Percentiles rank a stretch among this genome's conserved stretches.
Evolutionary conservation across 2,113 vertebrate genomes (phyloP).

Genomic region (Poeciliopsis prolifica): DNA sequence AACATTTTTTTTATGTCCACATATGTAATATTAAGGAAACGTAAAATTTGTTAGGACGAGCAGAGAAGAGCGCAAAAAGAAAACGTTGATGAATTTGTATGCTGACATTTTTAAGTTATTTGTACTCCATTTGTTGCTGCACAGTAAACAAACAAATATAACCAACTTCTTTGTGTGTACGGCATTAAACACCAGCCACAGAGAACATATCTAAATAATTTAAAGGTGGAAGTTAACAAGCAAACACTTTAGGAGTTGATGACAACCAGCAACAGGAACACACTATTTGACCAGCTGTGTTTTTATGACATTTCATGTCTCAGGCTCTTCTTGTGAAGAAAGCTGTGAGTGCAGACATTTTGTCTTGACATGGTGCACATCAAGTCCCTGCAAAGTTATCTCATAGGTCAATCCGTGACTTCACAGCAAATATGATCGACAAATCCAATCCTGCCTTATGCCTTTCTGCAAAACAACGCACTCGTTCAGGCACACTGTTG

Average conservation of each 20-base stretch:
- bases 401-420: constrained; percentile 55
- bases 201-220: not conserved
- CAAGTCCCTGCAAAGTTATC: constrained; percentile 40
- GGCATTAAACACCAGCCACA: not conserved
- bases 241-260: not conserved
- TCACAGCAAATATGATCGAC: constrained; percentile 59
- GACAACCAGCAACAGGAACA: not conserved
- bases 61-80: no score
- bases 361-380: not conserved
- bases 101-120: no score
- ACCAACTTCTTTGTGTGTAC: not conserved
- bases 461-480: constrained; percentile 52
- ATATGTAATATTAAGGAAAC: no score
- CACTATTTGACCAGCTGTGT: not conserved
- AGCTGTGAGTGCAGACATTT: no score
- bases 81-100: no score
- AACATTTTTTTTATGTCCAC: no score
- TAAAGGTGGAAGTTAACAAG: not conserved
- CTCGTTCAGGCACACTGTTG: constrained; percentile 47
- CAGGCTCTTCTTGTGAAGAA: not conserved
- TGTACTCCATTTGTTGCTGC: no score
- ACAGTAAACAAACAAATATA: no score
- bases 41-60: no score
- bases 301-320: not conserved
- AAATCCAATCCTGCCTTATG: constrained; percentile 41